These are phyloP conservation scores for Colletes latitarsis DNA, from an alignment of 1,140 invertebrate genomes.

Conservation along the genomic window DNA sequence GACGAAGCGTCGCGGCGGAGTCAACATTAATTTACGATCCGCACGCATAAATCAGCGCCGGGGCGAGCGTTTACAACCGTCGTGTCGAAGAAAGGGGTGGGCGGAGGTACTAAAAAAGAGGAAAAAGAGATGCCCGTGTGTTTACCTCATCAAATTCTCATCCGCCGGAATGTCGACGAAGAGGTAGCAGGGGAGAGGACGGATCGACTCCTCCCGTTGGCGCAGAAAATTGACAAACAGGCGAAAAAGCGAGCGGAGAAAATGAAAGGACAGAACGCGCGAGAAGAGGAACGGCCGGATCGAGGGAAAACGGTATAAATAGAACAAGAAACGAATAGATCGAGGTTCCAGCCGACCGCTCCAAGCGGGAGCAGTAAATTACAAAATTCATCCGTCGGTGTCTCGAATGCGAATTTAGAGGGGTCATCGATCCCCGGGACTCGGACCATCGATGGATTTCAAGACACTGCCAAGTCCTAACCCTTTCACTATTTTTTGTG, in stretches of 20 bases:
- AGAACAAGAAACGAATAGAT: conserved; percentile 17
- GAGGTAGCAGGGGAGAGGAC: background rate
- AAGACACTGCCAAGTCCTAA: conserved; percentile 16
- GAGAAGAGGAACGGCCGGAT: background rate
- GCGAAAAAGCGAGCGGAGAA: conserved; percentile 32
- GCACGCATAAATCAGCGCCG: conserved; percentile 62
- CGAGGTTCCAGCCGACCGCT: conserved; percentile 28
- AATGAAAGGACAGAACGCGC: conserved; percentile 8
- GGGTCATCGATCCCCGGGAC: conserved; percentile 19
- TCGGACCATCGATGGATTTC: background rate
- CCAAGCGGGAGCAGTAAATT: conserved; percentile 60
- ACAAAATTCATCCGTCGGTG: conserved; percentile 63
- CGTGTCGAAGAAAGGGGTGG: conserved; percentile 22
- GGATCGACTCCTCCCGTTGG: conserved; percentile 34
- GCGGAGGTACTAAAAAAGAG: background rate
- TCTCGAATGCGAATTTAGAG: conserved; percentile 58
- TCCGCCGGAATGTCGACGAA: conserved; percentile 36
- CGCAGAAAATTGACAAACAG: conserved; percentile 64
- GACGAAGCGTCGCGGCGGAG: conserved; percentile 9
- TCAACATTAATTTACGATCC: conserved; percentile 69
- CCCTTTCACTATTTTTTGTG: too few relatives aligned
- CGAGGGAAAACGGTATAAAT: conserved; percentile 1
- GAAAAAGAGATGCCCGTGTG: conserved; percentile 52
- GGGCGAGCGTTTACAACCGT: conserved; percentile 32
- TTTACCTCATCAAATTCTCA: conserved; percentile 70